These are phyloP conservation scores for Pseudopodoces humilis DNA, from an alignment of 2,113 vertebrate genomes.

Conservation along the genomic window DNA sequence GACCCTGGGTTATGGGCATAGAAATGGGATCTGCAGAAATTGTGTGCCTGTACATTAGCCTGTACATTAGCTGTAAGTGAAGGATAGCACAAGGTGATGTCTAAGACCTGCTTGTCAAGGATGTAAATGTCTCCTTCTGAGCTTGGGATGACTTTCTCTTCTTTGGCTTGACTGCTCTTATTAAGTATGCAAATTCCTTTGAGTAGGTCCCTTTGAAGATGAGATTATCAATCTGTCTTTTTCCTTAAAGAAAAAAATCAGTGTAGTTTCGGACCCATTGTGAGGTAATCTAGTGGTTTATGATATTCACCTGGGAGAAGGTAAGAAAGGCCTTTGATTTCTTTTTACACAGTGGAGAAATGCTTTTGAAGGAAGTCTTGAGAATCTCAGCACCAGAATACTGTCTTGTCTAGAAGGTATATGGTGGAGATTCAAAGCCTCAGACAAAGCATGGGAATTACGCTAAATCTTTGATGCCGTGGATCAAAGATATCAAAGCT, in stretches of 20 bases:
- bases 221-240: not conserved
- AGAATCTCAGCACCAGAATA: not conserved
- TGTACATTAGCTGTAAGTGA: not conserved
- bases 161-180: not conserved
- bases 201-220: conserved; percentile 1
- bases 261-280: not conserved
- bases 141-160: not conserved
- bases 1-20: not conserved
- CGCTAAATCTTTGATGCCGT: not conserved
- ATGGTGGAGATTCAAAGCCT: not conserved
- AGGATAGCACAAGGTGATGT: not conserved
- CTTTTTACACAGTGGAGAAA: not conserved
- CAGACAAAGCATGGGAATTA: not conserved
- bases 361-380: not conserved
- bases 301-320: not conserved
- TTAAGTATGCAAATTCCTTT: not conserved
- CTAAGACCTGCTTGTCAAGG: not conserved
- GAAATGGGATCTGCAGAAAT: not conserved
- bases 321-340: not conserved
- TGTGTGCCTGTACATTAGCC: not conserved
- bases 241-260: not conserved
- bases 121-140: not conserved
- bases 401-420: not conserved
- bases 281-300: not conserved
- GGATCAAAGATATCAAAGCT: conserved; percentile 13